Evolutionary conservation across 2,888 invertebrate species (phyloP).

Genomic region (Thymelicus sylvestris): DNA sequence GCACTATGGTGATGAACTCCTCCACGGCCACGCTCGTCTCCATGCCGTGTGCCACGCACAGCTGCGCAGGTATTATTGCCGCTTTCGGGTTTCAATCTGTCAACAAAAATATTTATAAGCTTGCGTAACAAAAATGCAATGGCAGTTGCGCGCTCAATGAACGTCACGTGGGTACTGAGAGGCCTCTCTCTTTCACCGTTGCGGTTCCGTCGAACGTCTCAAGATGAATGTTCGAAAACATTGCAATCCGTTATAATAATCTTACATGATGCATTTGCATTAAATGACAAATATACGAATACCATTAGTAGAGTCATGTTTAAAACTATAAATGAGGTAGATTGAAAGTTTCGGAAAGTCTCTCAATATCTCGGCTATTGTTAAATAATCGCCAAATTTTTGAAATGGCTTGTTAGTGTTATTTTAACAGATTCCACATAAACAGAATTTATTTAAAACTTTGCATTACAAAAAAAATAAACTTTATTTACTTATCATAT

Average conservation of each 20-base stretch:
- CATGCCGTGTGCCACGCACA: constrained; percentile 74
- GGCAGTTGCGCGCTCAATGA: constrained; percentile 56
- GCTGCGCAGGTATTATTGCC: constrained; percentile 57
- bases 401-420: no score
- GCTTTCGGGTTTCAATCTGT: constrained; percentile 69
- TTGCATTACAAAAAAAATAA: no score
- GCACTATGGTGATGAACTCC: constrained; percentile 85
- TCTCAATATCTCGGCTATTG: no score
- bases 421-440: no score
- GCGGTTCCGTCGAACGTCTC: constrained; percentile 62
- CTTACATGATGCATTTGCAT: neutral
- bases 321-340: no score
- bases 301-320: no score
- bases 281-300: no score
- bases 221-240: constrained; percentile 58
- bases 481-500: no score
- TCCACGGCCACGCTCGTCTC: constrained; percentile 76
- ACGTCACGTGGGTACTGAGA: constrained; percentile 64
- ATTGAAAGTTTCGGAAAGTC: no score
- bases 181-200: constrained; percentile 78
- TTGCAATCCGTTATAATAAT: constrained; percentile 43
- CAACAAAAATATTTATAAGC: constrained; percentile 69
- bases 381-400: no score
- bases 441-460: no score
- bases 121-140: constrained; percentile 71